Percentiles rank a stretch among this genome's conserved stretches.
Conservation (phyloP, 1,140 invertebrate genomes). For the Drosophila trapezifrons region DNA sequence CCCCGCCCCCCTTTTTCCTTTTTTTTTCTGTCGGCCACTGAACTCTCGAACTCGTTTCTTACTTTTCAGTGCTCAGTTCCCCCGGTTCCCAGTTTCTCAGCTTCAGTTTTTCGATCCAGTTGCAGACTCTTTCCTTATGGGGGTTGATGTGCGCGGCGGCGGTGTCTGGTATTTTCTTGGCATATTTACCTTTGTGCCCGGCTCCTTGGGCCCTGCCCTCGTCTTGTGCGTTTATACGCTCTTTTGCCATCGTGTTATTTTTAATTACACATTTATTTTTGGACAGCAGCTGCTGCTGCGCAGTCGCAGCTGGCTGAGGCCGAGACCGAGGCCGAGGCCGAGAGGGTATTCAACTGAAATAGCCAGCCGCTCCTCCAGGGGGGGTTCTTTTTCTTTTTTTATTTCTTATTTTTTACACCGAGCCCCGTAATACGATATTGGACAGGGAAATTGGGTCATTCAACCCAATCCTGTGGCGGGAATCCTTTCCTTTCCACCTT, state of each 20-base stretch:
- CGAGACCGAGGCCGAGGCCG: background rate
- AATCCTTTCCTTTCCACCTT: constrained; percentile 22
- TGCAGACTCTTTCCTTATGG: constrained; percentile 21
- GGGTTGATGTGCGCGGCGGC: constrained; percentile 14
- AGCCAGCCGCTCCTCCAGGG: constrained; percentile 14
- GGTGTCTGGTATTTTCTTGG: constrained; percentile 23
- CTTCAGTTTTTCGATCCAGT: constrained; percentile 9
- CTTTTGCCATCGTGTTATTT: constrained; percentile 56
- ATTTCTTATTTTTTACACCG: background rate
- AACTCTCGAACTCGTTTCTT: constrained; percentile 44
- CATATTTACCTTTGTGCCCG: constrained; percentile 23
- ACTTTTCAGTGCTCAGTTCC: background rate
- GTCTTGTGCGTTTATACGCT: constrained; percentile 26
- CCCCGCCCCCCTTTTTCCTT: background rate
- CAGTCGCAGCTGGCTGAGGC: constrained; percentile 66
- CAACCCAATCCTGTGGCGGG: constrained; percentile 38
- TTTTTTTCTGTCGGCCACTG: constrained; percentile 43
- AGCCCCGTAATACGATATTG: constrained; percentile 55
- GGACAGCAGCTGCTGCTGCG: constrained; percentile 67
- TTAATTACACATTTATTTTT: constrained; percentile 73
- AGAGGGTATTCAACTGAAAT: constrained; percentile 59
- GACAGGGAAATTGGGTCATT: constrained; percentile 62
- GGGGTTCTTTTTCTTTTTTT: constrained; percentile 8
- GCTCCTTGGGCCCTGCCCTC: constrained; percentile 22
- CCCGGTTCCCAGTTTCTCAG: background rate